Evolutionary conservation across 2,113 vertebrate species (phyloP).

Genomic region (Petroica traversi): DNA sequence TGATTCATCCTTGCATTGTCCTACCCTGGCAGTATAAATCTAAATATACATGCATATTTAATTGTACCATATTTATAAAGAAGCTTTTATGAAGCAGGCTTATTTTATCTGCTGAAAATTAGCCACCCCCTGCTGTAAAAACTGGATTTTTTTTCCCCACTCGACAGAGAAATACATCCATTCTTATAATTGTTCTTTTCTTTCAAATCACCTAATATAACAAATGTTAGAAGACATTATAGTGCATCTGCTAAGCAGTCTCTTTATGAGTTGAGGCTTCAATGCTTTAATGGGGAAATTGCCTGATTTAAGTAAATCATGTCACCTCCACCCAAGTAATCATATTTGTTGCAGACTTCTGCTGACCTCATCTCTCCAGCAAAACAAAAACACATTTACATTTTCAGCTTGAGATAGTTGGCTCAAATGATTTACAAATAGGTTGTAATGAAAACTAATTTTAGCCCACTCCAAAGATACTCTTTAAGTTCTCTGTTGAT

Average conservation of each 20-base stretch:
- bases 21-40: not conserved
- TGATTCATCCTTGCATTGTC: conserved; percentile 22
- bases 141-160: not conserved
- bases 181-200: conserved; percentile 70
- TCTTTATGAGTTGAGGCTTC: conserved; percentile 59
- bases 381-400: conserved; percentile 65
- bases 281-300: conserved; percentile 65
- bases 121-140: conserved; percentile 59
- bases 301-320: conserved; percentile 65
- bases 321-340: conserved; percentile 61
- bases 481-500: conserved; percentile 36
- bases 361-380: conserved; percentile 60
- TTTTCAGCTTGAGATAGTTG: conserved; percentile 54
- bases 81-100: not conserved
- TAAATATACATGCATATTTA: conserved; percentile 39
- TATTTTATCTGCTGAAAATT: conserved; percentile 56
- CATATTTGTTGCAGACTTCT: conserved; percentile 59
- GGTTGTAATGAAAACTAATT: conserved; percentile 58
- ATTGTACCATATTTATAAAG: conserved; percentile 32
- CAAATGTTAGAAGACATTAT: conserved; percentile 34
- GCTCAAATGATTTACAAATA: conserved; percentile 53
- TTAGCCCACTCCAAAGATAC: conserved; percentile 21
- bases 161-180: conserved; percentile 54
- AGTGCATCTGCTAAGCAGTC: conserved; percentile 61
- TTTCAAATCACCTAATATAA: conserved; percentile 65